These are phyloP conservation scores for Pteruthius melanotis DNA, from an alignment of 2,113 vertebrate species.

Conservation along the genomic window DNA sequence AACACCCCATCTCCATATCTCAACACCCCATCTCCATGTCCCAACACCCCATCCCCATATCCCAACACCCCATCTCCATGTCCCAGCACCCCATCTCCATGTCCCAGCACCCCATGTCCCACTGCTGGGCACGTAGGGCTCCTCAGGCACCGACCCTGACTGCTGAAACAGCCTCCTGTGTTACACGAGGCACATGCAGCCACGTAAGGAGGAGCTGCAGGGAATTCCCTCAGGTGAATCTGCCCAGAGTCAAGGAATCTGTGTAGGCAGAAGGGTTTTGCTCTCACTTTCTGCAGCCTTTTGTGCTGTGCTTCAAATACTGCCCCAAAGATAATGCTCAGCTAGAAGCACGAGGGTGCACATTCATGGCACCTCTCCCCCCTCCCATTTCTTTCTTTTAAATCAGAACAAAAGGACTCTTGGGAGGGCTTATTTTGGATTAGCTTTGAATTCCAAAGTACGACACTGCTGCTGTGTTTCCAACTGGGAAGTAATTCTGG, in stretches of 20 bases:
- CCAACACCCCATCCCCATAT: background rate
- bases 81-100: background rate
- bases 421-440: background rate
- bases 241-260: background rate
- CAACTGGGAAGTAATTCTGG: background rate
- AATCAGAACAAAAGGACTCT: background rate
- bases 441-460: background rate
- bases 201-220: fast-evolving
- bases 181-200: fast-evolving
- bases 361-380: background rate
- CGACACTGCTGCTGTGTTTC: background rate
- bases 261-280: background rate
- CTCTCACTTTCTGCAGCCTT: background rate
- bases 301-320: background rate
- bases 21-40: too few species aligned
- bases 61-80: background rate
- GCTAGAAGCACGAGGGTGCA: background rate
- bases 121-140: background rate
- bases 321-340: background rate
- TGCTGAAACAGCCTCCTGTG: background rate
- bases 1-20: background rate
- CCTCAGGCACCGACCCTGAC: background rate
- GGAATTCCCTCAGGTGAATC: background rate
- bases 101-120: background rate
- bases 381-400: background rate